phyloP scores from a whole-genome alignment of 1,140 invertebrate species.

The Brachionus paranguensis region DNA sequence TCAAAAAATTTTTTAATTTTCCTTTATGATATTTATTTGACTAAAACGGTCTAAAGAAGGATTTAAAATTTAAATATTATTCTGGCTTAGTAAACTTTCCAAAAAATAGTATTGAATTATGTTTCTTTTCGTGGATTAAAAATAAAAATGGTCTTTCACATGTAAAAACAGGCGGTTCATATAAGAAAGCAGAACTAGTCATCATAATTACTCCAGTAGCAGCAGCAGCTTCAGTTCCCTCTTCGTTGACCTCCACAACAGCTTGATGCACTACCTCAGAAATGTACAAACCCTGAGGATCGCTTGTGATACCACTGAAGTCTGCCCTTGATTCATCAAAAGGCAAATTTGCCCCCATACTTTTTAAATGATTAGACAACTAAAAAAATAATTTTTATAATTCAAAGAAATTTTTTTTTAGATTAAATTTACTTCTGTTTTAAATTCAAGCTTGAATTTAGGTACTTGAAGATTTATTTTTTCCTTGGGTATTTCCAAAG shows the following conservation, averaged over 20 bases:
- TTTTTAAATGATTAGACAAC: constrained; percentile 30
- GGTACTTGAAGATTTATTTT: constrained; percentile 46
- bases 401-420: constrained; percentile 41
- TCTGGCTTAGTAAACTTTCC: constrained; percentile 10
- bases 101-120: background rate
- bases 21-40: no score
- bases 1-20: no score
- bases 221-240: constrained; percentile 55
- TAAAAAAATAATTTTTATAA: background rate
- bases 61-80: background rate
- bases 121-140: constrained; percentile 27
- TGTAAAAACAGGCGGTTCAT: background rate
- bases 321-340: background rate
- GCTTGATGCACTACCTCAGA: constrained; percentile 57
- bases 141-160: constrained; percentile 35
- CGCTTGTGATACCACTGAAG: constrained; percentile 45
- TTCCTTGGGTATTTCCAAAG: constrained; percentile 39
- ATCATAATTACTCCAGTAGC: constrained; percentile 47
- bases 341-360: background rate
- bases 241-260: constrained; percentile 59
- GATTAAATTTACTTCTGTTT: constrained; percentile 44
- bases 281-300: constrained; percentile 43
- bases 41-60: no score
- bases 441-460: constrained; percentile 47
- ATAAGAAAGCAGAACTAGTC: background rate